Evolutionary conservation across 2,797 vertebrate species (phyloP).

Genomic region (Lerista edwardsae): DNA sequence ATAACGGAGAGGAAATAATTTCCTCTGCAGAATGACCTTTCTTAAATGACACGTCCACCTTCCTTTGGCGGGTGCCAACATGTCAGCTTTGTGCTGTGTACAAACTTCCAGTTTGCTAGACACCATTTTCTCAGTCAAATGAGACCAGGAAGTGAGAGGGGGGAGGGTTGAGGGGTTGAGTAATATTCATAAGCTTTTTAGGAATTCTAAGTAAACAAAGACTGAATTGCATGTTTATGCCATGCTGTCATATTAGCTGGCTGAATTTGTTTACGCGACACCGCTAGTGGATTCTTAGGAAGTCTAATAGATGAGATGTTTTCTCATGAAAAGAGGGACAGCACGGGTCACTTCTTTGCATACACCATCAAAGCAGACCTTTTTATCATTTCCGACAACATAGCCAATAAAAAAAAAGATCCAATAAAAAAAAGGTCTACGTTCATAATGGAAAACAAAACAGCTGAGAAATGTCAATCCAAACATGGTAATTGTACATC

Average conservation of each 20-base stretch:
- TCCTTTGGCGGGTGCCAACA: constrained; percentile 56
- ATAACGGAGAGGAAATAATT: constrained; percentile 69
- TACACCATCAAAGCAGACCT: constrained; percentile 27
- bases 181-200: constrained; percentile 62
- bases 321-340: constrained; percentile 35
- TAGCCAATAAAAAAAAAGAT: constrained; percentile 15
- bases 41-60: constrained; percentile 64
- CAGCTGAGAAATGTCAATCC: neutral
- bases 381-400: constrained; percentile 31
- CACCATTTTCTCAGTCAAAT: constrained; percentile 54
- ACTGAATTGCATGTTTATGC: neutral
- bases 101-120: constrained; percentile 54
- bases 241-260: constrained; percentile 44
- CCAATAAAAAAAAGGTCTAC: neutral
- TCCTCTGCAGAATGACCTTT: constrained; percentile 72
- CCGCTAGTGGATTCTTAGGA: constrained; percentile 54
- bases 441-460: constrained; percentile 16
- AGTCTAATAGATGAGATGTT: constrained; percentile 43
- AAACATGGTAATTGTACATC: constrained; percentile 35
- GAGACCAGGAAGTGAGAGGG: neutral
- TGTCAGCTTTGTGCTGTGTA: constrained; percentile 64
- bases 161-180: constrained; percentile 40
- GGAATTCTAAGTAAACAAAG: constrained; percentile 42
- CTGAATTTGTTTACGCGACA: constrained; percentile 62
- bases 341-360: constrained; percentile 5